Base-by-base conservation (phyloP, 1,140 invertebrate genomes). In the Musca domestica region DNA sequence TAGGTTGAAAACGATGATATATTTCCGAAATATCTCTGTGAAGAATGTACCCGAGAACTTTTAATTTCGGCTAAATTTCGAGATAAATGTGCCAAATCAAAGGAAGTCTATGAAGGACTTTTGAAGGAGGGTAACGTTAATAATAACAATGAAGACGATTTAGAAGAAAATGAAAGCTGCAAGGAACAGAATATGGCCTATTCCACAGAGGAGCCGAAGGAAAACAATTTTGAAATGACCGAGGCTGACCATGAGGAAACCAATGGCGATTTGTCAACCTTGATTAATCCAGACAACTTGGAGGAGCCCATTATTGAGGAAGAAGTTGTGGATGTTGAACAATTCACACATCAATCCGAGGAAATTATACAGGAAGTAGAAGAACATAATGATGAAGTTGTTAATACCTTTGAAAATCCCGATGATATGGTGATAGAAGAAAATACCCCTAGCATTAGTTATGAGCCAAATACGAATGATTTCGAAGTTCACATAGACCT, bases 31-130 rank as follows among this genome's bases (percentile, higher is more conserved):
- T 75, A 71, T 34, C 48, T 76, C 17, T 76, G 74, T 20, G 71
- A 72, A 52, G 70, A 71, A 25, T 75, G 76, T 20, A 74, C 74
- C 20, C 71, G 70, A 2, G 73, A 76, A 49, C 69, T 78, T 2
- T 54, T 75, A 6, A 73, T 74, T 6, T 27, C 72, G 0, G 74
- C 73, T 17, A 75, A 72, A 66, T 76, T 77, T 66, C 72, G 73
- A 2, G 56, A 69, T 7, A 77, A 77, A 65, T 77, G 73, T 65
- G 70, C 30, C 20, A 49, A 58, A 67, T 56, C 66, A 19, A 58
- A 67, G 23, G 52, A 67, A 47, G 12, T 58, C 14, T 47, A 47
- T 25, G 22, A 46, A 34, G 34, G 58, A 20, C 9, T 58, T 47
- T 15, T 27, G 7, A 25, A 30, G 7, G 23, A 23, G 22, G 48